These are phyloP conservation scores for Dasysyrphus albostriatus DNA, from an alignment of 2,888 invertebrate species.

Conservation along the genomic window DNA sequence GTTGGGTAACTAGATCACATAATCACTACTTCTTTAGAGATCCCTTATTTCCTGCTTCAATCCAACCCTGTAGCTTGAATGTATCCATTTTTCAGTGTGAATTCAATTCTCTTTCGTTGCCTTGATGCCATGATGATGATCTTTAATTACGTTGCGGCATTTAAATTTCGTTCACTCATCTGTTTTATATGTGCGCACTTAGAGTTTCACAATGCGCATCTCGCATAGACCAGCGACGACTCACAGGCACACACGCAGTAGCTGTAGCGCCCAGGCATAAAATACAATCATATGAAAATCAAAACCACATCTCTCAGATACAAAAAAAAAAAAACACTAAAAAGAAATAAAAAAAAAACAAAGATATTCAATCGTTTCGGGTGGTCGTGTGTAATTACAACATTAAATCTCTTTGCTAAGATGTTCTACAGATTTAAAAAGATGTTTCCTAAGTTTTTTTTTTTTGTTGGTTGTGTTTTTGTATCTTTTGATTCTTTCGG, in stretches of 20 bases:
- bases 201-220: conserved; percentile 71
- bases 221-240: conserved; percentile 2
- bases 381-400: conserved; percentile 73
- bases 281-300: conserved; percentile 1
- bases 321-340: conserved; percentile 12
- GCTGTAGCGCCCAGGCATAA: conserved; percentile 14
- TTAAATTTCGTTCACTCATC: conserved; percentile 76
- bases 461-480: conserved; percentile 10
- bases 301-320: conserved; percentile 26
- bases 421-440: conserved; percentile 63
- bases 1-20: no score
- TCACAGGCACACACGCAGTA: conserved; percentile 17
- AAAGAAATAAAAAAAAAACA: neutral
- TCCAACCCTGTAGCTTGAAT: conserved; percentile 12
- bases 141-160: conserved; percentile 75
- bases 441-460: conserved; percentile 38
- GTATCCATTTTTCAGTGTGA: conserved; percentile 13
- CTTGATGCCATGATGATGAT: conserved; percentile 62
- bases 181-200: conserved; percentile 73
- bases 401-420: conserved; percentile 67
- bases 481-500: neutral
- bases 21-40: no score
- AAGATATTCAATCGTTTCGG: conserved; percentile 49
- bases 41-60: neutral
- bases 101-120: conserved; percentile 42